Percentiles rank a stretch among this genome's conserved stretches.
These are phyloP conservation scores for Lophotriccus pileatus DNA, from an alignment of 2,797 vertebrate species.

Conservation along the genomic window DNA sequence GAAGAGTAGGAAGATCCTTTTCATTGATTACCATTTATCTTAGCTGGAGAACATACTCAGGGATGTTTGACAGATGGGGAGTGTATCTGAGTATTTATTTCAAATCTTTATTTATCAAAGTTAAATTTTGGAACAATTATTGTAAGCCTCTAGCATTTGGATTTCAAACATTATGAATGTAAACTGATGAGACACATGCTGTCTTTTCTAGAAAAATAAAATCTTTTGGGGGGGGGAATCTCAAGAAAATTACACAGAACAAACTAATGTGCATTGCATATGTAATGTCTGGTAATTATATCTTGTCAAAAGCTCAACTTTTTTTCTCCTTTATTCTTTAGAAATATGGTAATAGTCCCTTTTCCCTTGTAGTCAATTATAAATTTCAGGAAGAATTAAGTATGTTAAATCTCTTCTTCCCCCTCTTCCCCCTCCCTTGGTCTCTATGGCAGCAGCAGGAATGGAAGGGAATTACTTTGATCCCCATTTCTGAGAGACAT, in stretches of 20 bases:
- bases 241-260: constrained; percentile 56
- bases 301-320: constrained; percentile 73
- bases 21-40: constrained; percentile 57
- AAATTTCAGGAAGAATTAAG: constrained; percentile 79
- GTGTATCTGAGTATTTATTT: background rate
- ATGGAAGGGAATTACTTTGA: constrained; percentile 73
- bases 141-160: background rate
- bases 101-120: constrained; percentile 17
- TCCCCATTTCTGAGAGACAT: constrained; percentile 69
- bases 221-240: constrained; percentile 9
- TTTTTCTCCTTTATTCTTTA: constrained; percentile 71
- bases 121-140: constrained; percentile 46
- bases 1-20: constrained; percentile 40
- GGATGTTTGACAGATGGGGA: constrained; percentile 41
- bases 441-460: constrained; percentile 76
- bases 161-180: constrained; percentile 27
- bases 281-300: constrained; percentile 74
- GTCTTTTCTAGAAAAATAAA: constrained; percentile 49
- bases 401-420: constrained; percentile 66
- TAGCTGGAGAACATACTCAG: constrained; percentile 15
- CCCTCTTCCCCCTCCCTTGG: constrained; percentile 43
- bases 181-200: constrained; percentile 51
- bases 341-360: constrained; percentile 77
- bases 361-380: constrained; percentile 78
- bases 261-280: constrained; percentile 62